Base-by-base conservation (phyloP, 2,888 invertebrate species). In the Pterostichus madidus region DNA sequence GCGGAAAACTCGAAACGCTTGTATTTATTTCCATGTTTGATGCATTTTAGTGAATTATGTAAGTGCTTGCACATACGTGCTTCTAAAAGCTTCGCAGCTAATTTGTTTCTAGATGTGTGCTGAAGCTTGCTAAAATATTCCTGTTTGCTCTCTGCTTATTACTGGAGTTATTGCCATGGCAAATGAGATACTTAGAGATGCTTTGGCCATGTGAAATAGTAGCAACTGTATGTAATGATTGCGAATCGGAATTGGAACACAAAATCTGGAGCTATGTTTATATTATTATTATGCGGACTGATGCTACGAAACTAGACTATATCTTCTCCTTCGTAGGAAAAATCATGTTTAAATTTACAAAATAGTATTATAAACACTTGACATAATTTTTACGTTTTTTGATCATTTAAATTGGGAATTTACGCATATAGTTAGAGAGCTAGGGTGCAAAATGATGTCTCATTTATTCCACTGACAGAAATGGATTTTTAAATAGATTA, bases 11-110 rank as follows among this genome's bases (percentile, higher is more conserved):
- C 68, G 13, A 71, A 71, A 71, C 44, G 44, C 44, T 71, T 71
- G 44, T 71, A 71, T 71, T 71, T 71, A 71, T 71, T 71, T 71
- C 15, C 68, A 71, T 44, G 44, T 44, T 44, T 44, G 44, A 71
- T 71, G 68, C 68, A 71, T 71, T 71, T 44, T 15, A 71, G 39
- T 71, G 68, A 71, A 71, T 71, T 71, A 71, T 17, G 39, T 44
- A 71, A 71, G 68, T 71, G 68, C 68, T 71, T 44, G 44, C 44
- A 44, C 44, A 71, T 17, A 44, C 39, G 17, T 44, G 68, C 39
- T 17, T 44, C 68, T 44, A 71, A 39, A 64, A 35, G 64, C 68
- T 44, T 71, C 5, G 13, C 44, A 71, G 44, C 44, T 71, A 71
- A 71, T 71, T 71, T 71, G 68, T 44, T 71, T 39, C 32, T 64